phyloP scores from a whole-genome alignment of 1,140 invertebrate species.

The Cyrtorhinus lividipennis region DNA sequence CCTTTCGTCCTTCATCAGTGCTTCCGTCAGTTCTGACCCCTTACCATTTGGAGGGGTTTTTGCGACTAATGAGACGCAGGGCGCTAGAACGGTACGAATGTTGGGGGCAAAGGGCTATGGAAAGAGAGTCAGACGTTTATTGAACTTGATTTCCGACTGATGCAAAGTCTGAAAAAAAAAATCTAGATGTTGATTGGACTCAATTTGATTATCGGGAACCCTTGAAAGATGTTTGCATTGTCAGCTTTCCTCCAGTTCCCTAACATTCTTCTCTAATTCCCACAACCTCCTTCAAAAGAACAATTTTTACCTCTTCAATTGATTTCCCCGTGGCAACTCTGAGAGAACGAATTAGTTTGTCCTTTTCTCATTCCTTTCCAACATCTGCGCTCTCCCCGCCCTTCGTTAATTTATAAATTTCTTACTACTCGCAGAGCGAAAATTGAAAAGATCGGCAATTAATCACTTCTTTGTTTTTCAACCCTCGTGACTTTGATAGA shows the following conservation, averaged over 20 bases:
- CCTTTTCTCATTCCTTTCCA: background rate
- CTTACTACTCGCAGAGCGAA: background rate
- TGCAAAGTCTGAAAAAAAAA: background rate
- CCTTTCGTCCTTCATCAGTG: background rate
- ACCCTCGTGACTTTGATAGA: background rate
- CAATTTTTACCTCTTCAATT: no score
- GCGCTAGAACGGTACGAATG: background rate
- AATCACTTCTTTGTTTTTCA: constrained; percentile 10
- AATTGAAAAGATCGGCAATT: constrained; percentile 4
- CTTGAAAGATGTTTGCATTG: constrained; percentile 12
- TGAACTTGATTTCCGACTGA: constrained; percentile 12
- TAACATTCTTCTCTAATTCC: background rate
- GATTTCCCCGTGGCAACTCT: no score
- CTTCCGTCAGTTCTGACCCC: background rate
- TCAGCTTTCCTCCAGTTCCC: background rate
- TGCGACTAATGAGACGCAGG: background rate
- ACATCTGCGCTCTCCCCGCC: background rate
- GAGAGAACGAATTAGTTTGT: no score
- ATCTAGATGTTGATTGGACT: constrained; percentile 18
- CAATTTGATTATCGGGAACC: constrained; percentile 20
- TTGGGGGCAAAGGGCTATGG: background rate
- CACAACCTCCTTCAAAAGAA: no score
- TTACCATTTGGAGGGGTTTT: constrained; percentile 10
- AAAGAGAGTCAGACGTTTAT: background rate
- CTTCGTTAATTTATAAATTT: background rate